Evolutionary conservation across 2,888 invertebrate species (phyloP).

Genomic region (Drosophila silvestris): DNA sequence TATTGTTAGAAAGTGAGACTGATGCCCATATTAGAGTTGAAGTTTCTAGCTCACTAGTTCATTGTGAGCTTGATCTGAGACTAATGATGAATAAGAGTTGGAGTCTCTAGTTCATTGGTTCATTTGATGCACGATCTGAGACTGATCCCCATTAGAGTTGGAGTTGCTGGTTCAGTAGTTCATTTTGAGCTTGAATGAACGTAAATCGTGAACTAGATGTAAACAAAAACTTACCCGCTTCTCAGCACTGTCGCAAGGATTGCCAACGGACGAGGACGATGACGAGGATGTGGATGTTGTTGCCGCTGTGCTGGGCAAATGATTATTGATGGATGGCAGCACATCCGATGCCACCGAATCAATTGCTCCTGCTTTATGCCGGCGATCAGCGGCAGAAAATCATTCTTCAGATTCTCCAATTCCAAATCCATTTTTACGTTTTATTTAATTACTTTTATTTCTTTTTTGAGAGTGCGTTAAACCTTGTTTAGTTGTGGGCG

Average conservation of each 20-base stretch:
- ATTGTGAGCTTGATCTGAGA: background rate
- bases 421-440: constrained; percentile 83
- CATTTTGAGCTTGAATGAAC: background rate
- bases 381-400: constrained; percentile 84
- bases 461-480: constrained; percentile 22
- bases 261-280: constrained; percentile 81
- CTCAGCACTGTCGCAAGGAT: constrained; percentile 85
- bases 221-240: constrained; percentile 83
- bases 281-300: constrained; percentile 76
- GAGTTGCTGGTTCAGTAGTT: background rate
- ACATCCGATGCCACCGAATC: constrained; percentile 77
- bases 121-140: constrained; percentile 4
- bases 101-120: background rate
- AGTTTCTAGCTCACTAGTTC: background rate
- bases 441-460: constrained; percentile 2
- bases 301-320: constrained; percentile 69
- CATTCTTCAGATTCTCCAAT: constrained; percentile 84
- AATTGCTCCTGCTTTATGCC: constrained; percentile 85
- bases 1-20: constrained; percentile 29
- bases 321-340: constrained; percentile 62
- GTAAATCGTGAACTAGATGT: background rate
- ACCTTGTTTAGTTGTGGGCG: constrained; percentile 10
- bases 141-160: constrained; percentile 4
- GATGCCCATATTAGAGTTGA: constrained; percentile 4
- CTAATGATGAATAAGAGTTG: background rate